Evolutionary conservation across 1,140 invertebrate species (phyloP).

Genomic region (Drosophila nigromelanica): DNA sequence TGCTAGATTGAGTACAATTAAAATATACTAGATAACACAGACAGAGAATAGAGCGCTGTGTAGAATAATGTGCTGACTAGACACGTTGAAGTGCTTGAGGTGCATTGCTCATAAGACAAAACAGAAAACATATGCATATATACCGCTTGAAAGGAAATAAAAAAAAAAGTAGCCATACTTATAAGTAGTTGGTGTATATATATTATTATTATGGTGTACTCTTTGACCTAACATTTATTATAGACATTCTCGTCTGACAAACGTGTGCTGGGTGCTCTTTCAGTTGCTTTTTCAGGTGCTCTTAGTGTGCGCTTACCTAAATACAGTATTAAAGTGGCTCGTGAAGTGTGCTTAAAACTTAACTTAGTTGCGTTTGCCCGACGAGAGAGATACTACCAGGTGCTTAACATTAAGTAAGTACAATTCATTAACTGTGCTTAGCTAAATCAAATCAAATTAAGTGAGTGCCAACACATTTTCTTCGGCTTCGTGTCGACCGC

Average conservation of each 20-base stretch:
- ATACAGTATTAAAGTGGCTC: constrained; percentile 49
- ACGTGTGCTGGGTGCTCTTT: constrained; percentile 21
- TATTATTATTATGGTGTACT: not conserved
- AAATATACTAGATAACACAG: constrained; percentile 50
- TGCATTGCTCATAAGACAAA: constrained; percentile 16
- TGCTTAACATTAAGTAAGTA: constrained; percentile 67
- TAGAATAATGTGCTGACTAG: constrained; percentile 44
- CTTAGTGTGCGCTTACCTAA: constrained; percentile 23
- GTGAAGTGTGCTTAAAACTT: constrained; percentile 61
- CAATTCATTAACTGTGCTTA: constrained; percentile 70
- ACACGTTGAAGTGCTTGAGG: constrained; percentile 40
- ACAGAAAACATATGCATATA: not conserved
- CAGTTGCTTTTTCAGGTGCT: constrained; percentile 2
- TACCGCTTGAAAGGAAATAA: constrained; percentile 1
- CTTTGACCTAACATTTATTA: constrained; percentile 1
- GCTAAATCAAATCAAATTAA: constrained; percentile 53
- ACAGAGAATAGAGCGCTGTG: constrained; percentile 38
- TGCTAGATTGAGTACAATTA: constrained; percentile 69
- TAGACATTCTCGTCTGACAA: constrained; percentile 10
- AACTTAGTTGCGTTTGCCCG: constrained; percentile 56
- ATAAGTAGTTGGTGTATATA: not conserved
- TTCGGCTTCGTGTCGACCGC: constrained; percentile 31
- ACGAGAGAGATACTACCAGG: constrained; percentile 57
- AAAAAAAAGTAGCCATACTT: constrained; percentile 8
- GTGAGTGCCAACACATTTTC: constrained; percentile 44